Evolutionary conservation across 2,888 invertebrate species (phyloP), one percentile per base, ranked within the genome.

Genomic region (Drosophila tanythrix): DNA sequence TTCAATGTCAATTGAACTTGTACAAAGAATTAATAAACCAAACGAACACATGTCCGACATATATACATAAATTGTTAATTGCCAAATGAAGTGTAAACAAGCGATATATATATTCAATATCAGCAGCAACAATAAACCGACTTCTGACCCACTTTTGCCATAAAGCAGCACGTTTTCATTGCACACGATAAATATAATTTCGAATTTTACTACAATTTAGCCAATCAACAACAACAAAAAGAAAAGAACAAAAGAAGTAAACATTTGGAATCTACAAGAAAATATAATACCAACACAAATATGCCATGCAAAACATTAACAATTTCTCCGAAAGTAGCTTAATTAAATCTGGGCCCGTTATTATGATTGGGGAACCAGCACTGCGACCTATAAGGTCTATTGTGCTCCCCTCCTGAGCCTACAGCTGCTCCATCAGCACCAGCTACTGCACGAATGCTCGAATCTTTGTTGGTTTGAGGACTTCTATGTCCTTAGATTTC

Each of bases 1-100:
- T 76, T 69, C 83, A 83, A 85, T 83, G 88, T 80, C 87, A 89
- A 89, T 87, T 83, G 74, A 78, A 83, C 79, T 73, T 74, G 88
- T 83, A 76, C 72, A 73, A 59, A 52, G 57, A 68, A 77, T 85
- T 81, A 84, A 77, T 74, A 75, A 71, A 71, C 53, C 68, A 57
- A 59, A 50, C 70, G 21, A 31, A 57, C 21, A 25, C 6, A 77
- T 48, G 59, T 8, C 27, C 10, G 59, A 52, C 33, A 33, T 3
- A 33, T 33, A 33, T 43, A 70, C 40, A 46, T 40, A 43, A 21
- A 55, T 10, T 38, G 29, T 27, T 73, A 78, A 85, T 79, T 67
- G 69, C 50, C 71, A 76, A 76, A 71, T 64, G 71, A 70, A 82
- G 82, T 81, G 74, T 82, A 78, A 85, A 76, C 80, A 82, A 75